These are phyloP conservation scores for Melanchra persicariae DNA, from an alignment of 2,888 invertebrate genomes.

Conservation along the genomic window DNA sequence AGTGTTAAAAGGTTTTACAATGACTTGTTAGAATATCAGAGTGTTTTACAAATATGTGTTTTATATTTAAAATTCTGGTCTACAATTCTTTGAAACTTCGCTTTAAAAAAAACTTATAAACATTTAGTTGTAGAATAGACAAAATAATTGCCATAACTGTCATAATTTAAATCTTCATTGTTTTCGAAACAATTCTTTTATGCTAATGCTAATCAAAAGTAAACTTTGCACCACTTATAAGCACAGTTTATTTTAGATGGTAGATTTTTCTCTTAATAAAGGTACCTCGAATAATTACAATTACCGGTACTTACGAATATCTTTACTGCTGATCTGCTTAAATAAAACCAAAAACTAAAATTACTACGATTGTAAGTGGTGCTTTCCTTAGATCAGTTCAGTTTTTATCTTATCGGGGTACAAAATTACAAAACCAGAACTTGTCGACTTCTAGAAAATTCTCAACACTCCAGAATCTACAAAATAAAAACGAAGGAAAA, in stretches of 20 bases:
- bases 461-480: constrained; percentile 6
- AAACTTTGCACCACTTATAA: neutral
- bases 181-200: neutral
- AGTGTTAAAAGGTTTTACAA: constrained; percentile 42
- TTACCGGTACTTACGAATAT: no score
- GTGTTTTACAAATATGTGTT: constrained; percentile 31
- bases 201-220: neutral
- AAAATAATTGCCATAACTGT: constrained; percentile 17
- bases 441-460: constrained; percentile 14
- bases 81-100: constrained; percentile 6
- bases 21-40: constrained; percentile 30
- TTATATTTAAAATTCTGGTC: neutral
- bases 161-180: neutral
- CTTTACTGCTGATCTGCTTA: no score
- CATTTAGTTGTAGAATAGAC: neutral
- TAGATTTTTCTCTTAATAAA: no score
- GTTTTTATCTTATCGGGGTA: constrained; percentile 18
- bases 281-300: no score
- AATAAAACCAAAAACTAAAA: no score
- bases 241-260: no score
- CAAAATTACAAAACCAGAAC: constrained; percentile 49
- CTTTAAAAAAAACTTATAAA: neutral
- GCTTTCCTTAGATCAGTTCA: neutral
- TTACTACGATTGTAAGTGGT: no score
- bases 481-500: constrained; percentile 18